A percentile compares a stretch with the other conserved stretches of the same genome.
Conservation (phyloP, 2,888 invertebrate genomes). For the Limenitis arthemis region DNA sequence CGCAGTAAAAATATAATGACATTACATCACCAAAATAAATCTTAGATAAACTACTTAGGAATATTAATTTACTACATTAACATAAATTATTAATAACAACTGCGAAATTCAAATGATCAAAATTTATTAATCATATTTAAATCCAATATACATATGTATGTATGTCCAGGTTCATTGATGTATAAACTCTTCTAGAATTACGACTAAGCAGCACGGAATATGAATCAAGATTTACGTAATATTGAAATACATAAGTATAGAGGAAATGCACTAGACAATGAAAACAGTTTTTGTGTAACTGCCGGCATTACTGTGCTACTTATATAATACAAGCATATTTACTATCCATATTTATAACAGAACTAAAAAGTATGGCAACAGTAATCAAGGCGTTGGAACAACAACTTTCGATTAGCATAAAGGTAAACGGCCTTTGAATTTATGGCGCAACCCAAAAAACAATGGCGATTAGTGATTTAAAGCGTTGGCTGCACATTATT, state of each 20-base stretch:
- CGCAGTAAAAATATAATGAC: no score
- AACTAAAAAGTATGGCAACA: background rate
- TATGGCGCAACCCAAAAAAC: slow-evolving; percentile 9
- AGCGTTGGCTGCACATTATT: slow-evolving; percentile 18
- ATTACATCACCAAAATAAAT: no score
- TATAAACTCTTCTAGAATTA: slow-evolving; percentile 13
- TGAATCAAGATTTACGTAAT: slow-evolving; percentile 41
- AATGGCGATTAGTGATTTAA: slow-evolving; percentile 7
- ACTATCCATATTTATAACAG: background rate
- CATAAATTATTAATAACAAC: background rate
- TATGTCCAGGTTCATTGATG: slow-evolving; percentile 2
- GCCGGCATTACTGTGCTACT: slow-evolving; percentile 36
- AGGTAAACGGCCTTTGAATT: background rate
- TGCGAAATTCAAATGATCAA: background rate
- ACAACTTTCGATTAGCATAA: background rate
- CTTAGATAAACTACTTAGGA: no score
- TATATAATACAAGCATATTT: slow-evolving; percentile 37
- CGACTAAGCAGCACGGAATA: slow-evolving; percentile 22
- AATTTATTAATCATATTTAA: background rate
- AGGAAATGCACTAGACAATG: slow-evolving; percentile 69
- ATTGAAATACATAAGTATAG: slow-evolving; percentile 37
- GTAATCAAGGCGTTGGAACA: background rate
- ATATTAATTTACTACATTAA: no score
- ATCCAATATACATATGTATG: background rate
- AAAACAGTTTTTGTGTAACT: slow-evolving; percentile 54